Percentiles rank a stretch among this genome's conserved stretches.
These are phyloP conservation scores for Chrysolina haemoptera DNA, from an alignment of 2,888 invertebrate species.

Conservation along the genomic window DNA sequence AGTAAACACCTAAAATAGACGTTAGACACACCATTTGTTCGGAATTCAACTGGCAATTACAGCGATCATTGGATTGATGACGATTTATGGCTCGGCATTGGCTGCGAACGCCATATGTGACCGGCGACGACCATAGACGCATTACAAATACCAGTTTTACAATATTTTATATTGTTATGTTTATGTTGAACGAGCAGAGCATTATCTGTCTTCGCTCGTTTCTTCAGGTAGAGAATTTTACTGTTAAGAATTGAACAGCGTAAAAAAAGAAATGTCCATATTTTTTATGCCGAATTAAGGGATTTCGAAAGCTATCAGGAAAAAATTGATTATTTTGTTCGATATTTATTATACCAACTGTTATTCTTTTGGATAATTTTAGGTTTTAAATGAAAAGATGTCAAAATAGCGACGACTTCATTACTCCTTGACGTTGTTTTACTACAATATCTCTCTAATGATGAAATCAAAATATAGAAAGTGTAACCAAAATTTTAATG, in stretches of 20 bases:
- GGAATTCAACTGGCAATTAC: constrained; percentile 54
- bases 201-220: not conserved
- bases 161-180: constrained; percentile 42
- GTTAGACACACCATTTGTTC: constrained; percentile 59
- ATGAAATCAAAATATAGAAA: too few relatives aligned
- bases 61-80: constrained; percentile 52
- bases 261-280: too few relatives aligned
- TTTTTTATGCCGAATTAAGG: not conserved
- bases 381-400: too few relatives aligned
- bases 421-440: too few relatives aligned
- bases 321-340: too few relatives aligned
- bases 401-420: too few relatives aligned
- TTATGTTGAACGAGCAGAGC: constrained; percentile 1
- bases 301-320: not conserved
- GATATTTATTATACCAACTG: too few relatives aligned
- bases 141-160: constrained; percentile 45
- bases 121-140: constrained; percentile 34
- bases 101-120: constrained; percentile 51
- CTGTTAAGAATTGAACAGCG: not conserved
- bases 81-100: constrained; percentile 51
- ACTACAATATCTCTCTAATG: too few relatives aligned
- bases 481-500: too few relatives aligned
- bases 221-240: not conserved
- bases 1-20: constrained; percentile 59
- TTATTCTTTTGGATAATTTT: too few relatives aligned